These are phyloP conservation scores for Cantharis nigra DNA, from an alignment of 2,888 invertebrate genomes.

Conservation along the genomic window DNA sequence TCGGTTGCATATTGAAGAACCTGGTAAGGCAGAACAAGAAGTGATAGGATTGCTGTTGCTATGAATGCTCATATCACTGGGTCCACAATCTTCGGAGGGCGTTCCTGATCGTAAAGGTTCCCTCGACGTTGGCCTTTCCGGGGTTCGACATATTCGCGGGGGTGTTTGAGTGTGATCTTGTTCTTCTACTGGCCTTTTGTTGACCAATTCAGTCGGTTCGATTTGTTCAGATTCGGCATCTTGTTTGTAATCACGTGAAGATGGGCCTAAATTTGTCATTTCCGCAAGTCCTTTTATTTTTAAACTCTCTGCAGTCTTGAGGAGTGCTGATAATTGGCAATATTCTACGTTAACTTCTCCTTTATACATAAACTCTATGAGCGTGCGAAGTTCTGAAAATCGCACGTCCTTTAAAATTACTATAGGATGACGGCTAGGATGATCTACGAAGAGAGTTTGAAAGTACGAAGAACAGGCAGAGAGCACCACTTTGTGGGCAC, in stretches of 20 bases:
- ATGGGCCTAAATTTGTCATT: slow-evolving; percentile 82
- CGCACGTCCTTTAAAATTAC: slow-evolving; percentile 94
- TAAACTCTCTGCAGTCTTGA: slow-evolving; percentile 90
- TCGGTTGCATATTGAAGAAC: slow-evolving; percentile 60
- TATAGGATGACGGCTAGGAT: slow-evolving; percentile 90
- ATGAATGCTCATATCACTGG: slow-evolving; percentile 62
- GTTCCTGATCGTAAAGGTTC: slow-evolving; percentile 40
- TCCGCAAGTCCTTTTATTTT: slow-evolving; percentile 93
- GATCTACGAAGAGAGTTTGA: slow-evolving; percentile 90
- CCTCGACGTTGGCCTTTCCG: slow-evolving; percentile 43
- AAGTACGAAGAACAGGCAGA: slow-evolving; percentile 96
- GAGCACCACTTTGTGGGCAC: slow-evolving; percentile 92
- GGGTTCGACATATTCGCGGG: slow-evolving; percentile 38
- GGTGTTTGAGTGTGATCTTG: slow-evolving; percentile 28
- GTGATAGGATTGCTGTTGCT: slow-evolving; percentile 57
- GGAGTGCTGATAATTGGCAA: slow-evolving; percentile 86
- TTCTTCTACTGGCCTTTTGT: slow-evolving; percentile 39
- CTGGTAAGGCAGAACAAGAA: slow-evolving; percentile 58
- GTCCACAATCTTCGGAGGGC: slow-evolving; percentile 53
- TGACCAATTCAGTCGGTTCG: slow-evolving; percentile 54
- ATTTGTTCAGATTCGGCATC: slow-evolving; percentile 51
- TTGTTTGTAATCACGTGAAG: slow-evolving; percentile 52
- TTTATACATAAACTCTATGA: slow-evolving; percentile 96
- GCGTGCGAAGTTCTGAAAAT: slow-evolving; percentile 85
- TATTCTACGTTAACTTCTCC: slow-evolving; percentile 95